A percentile compares a stretch with the other conserved stretches of the same genome.
Conservation (phyloP, 2,888 invertebrate species). For the Cephalotes varians region DNA sequence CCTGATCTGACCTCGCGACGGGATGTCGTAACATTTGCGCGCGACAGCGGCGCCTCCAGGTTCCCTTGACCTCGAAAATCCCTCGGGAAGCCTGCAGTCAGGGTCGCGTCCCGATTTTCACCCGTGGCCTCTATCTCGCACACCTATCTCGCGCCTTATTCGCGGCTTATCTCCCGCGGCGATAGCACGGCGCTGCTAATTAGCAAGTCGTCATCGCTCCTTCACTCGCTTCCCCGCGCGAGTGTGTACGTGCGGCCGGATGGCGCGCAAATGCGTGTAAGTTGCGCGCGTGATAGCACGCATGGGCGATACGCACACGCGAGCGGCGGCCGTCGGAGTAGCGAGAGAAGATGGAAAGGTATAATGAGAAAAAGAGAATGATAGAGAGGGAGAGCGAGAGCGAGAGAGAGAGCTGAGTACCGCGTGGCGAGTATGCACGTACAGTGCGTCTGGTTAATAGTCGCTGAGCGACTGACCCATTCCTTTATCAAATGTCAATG, state of each 20-base stretch:
- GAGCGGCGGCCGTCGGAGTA: conserved; percentile 14
- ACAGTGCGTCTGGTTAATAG: conserved; percentile 7
- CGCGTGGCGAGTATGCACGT: conserved; percentile 30
- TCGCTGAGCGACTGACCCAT: background rate
- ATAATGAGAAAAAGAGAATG: conserved; percentile 3
- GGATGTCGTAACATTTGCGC: conserved; percentile 19
- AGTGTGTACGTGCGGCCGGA: background rate
- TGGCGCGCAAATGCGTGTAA: background rate
- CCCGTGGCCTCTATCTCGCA: background rate
- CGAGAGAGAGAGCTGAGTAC: conserved; percentile 4
- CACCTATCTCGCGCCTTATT: conserved; percentile 35
- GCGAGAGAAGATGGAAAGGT: conserved; percentile 38
- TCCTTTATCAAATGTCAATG: background rate
- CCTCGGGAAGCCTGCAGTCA: conserved; percentile 69
- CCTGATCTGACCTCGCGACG: background rate
- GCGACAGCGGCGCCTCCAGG: conserved; percentile 55
- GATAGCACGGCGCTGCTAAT: conserved; percentile 65
- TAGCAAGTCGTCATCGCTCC: conserved; percentile 77
- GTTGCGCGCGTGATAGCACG: background rate
- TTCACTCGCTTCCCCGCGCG: conserved; percentile 55
- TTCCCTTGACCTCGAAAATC: conserved; percentile 78
- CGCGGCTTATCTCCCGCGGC: conserved; percentile 32
- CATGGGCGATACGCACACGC: background rate
- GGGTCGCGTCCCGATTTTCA: conserved; percentile 60
- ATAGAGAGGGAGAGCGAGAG: background rate